phyloP scores from a whole-genome alignment of 2,113 vertebrate genomes.

The Microcebus murinus region DNA sequence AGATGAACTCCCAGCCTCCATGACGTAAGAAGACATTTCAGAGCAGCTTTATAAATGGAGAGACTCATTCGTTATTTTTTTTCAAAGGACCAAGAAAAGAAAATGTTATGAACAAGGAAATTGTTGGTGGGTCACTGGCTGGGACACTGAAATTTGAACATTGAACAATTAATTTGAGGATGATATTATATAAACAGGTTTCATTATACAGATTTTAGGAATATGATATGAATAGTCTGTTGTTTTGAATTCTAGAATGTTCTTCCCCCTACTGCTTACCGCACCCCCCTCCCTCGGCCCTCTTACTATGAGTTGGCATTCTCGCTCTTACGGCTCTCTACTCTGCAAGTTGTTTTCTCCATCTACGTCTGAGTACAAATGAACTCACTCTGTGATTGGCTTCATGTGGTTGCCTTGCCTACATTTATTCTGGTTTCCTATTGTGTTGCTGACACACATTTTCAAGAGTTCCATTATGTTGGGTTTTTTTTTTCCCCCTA shows the following conservation, averaged over 20 bases:
- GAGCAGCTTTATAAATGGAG: slow-evolving; percentile 62
- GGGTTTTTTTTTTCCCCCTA: neutral
- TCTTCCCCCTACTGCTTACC: neutral
- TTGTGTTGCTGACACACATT: slow-evolving; percentile 57
- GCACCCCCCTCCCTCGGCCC: neutral
- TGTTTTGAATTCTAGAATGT: slow-evolving; percentile 61
- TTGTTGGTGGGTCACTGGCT: slow-evolving; percentile 59
- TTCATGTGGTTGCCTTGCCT: neutral
- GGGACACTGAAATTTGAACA: slow-evolving; percentile 64
- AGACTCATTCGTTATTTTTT: slow-evolving; percentile 61
- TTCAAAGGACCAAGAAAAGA: slow-evolving; percentile 63
- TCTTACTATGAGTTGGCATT: neutral
- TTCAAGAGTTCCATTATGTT: slow-evolving; percentile 44
- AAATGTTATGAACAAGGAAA: slow-evolving; percentile 67
- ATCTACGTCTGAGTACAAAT: neutral
- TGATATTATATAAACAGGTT: slow-evolving; percentile 66
- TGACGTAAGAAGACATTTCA: slow-evolving; percentile 64
- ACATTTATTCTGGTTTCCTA: neutral
- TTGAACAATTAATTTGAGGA: slow-evolving; percentile 62
- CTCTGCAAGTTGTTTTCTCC: neutral
- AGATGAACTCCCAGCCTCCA: slow-evolving; percentile 54
- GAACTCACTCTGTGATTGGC: neutral
- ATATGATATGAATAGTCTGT: slow-evolving; percentile 60
- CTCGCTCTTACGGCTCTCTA: neutral
- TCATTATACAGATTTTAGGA: slow-evolving; percentile 61